Evolutionary conservation across 2,797 vertebrate genomes (phyloP).

Genomic region (Zonotrichia albicollis): DNA sequence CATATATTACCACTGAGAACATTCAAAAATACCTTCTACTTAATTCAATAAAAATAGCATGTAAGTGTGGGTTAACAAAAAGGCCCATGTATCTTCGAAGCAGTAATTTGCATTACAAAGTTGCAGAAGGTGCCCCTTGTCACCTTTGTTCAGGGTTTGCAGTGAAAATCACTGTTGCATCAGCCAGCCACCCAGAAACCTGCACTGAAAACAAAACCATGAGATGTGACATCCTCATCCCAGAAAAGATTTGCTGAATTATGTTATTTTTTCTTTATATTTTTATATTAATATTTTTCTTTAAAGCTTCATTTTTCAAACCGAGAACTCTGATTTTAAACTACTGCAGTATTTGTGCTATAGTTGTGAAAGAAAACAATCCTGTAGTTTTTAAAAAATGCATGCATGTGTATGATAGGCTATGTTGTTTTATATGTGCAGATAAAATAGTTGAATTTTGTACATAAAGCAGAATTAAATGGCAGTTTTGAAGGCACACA

Average conservation of each 20-base stretch:
- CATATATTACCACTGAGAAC: background rate
- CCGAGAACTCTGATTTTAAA: background rate
- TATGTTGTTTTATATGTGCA: background rate
- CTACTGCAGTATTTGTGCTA: background rate
- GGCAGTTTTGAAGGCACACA: background rate
- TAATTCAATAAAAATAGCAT: conserved; percentile 8
- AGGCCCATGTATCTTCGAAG: background rate
- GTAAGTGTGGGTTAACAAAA: background rate
- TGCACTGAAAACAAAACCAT: background rate
- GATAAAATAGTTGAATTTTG: background rate
- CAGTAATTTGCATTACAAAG: background rate
- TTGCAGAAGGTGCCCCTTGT: background rate
- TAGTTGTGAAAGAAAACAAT: background rate
- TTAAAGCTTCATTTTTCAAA: background rate
- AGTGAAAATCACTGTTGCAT: background rate
- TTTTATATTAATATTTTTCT: background rate
- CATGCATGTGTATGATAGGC: background rate
- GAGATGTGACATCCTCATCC: rapidly evolving
- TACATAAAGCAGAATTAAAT: background rate
- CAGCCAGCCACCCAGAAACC: background rate
- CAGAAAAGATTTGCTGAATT: background rate
- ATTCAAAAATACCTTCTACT: background rate
- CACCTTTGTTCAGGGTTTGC: background rate
- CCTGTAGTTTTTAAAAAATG: background rate
- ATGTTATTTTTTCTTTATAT: background rate